Percentiles rank a stretch among this genome's conserved stretches.
These are phyloP conservation scores for Pholis gunnellus DNA, from an alignment of 2,113 vertebrate genomes.

Conservation along the genomic window DNA sequence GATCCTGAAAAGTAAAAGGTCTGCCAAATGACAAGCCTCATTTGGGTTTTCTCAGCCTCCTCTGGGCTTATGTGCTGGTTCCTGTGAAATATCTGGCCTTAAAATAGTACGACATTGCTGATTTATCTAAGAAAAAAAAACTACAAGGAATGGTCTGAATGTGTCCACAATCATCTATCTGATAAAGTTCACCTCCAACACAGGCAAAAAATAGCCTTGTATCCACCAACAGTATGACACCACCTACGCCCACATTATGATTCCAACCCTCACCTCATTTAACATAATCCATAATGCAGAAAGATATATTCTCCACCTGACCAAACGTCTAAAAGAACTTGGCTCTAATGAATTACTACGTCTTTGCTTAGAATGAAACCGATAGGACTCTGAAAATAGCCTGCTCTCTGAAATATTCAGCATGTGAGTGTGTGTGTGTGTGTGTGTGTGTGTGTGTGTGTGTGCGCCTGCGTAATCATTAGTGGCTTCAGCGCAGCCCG, in stretches of 20 bases:
- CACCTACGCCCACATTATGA: conserved; percentile 36
- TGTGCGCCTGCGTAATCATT: conserved; percentile 30
- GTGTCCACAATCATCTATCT: not conserved
- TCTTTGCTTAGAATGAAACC: conserved; percentile 70
- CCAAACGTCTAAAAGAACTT: conserved; percentile 31
- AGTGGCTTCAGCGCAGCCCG: conserved; percentile 47
- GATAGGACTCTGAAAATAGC: conserved; percentile 80
- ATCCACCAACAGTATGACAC: not conserved
- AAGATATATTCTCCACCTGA: conserved; percentile 66
- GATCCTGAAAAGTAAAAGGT: conserved; percentile 41
- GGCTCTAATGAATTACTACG: conserved; percentile 62
- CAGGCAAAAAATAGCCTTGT: not conserved
- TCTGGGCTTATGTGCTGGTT: not conserved
- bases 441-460: conserved; percentile 43
- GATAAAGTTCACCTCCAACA: not conserved
- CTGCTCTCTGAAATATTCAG: conserved; percentile 79
- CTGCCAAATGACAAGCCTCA: conserved; percentile 65
- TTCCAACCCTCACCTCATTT: conserved; percentile 62
- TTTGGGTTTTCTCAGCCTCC: conserved; percentile 35
- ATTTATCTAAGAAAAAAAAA: conserved; percentile 11
- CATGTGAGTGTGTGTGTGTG: conserved; percentile 39
- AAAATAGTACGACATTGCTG: not conserved
- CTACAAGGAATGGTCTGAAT: not conserved
- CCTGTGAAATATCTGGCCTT: conserved; percentile 1
- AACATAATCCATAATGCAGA: conserved; percentile 74